Conservation (phyloP, 2,797 vertebrate genomes). For the Astyanax mexicanus region DNA sequence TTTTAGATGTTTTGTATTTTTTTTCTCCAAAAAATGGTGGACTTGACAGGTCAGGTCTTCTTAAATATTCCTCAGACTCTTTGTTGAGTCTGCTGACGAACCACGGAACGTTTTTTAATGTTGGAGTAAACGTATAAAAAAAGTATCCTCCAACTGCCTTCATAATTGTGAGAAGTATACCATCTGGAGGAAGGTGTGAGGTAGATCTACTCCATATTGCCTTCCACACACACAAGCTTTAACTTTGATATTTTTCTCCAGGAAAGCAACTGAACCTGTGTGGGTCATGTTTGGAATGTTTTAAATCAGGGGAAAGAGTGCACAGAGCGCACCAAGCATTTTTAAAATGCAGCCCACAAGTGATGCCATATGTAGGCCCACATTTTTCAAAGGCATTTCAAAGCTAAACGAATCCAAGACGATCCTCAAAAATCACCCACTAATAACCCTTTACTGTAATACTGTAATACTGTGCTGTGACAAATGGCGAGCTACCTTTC, state of each 20-base stretch:
- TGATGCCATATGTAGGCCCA: neutral
- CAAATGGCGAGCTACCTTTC: neutral
- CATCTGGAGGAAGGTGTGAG: conserved; percentile 42
- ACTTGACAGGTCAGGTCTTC: conserved; percentile 9
- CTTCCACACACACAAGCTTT: conserved; percentile 13
- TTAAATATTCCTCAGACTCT: conserved; percentile 7
- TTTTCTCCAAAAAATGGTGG: conserved; percentile 10
- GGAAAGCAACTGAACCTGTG: conserved; percentile 8
- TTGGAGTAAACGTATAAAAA: conserved; percentile 38
- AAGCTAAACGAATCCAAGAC: neutral
- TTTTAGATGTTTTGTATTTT: conserved; percentile 33
- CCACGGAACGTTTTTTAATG: conserved; percentile 23
- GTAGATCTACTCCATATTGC: conserved; percentile 9
- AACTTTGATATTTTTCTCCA: conserved; percentile 18
- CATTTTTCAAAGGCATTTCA: conserved; percentile 3
- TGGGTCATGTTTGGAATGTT: conserved; percentile 14
- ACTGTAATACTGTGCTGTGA: conserved; percentile 12
- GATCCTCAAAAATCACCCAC: neutral
- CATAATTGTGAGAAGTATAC: conserved; percentile 34
- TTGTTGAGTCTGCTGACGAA: conserved; percentile 13
- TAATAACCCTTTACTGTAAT: neutral
- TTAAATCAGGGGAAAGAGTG: neutral
- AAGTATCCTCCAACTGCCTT: conserved; percentile 22
- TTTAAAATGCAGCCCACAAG: conserved; percentile 19
- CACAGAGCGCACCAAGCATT: conserved; percentile 1